phyloP scores from a whole-genome alignment of 2,797 vertebrate genomes.

The Phylloscopus collybita region DNA sequence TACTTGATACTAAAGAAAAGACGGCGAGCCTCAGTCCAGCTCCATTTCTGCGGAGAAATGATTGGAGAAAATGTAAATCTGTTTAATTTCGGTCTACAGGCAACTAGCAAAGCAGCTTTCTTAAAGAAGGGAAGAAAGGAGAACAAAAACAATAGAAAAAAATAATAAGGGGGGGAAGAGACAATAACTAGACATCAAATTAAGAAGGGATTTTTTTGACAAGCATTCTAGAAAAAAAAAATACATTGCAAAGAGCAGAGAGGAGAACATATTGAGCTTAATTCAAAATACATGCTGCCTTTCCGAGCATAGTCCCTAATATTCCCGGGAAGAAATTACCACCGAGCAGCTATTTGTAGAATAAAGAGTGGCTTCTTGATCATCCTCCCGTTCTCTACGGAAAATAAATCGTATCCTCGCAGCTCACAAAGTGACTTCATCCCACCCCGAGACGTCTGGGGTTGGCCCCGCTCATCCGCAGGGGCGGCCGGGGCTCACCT shows the following conservation, averaged over 20 bases:
- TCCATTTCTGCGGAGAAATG: constrained; percentile 40
- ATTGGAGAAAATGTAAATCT: constrained; percentile 42
- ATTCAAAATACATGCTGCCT: constrained; percentile 56
- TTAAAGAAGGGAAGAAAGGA: neutral
- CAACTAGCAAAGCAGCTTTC: neutral
- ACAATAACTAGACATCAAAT: constrained; percentile 11
- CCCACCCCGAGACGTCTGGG: neutral
- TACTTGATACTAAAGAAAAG: constrained; percentile 92
- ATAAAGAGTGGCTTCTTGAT: neutral
- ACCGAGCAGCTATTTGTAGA: neutral
- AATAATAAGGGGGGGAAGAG: neutral
- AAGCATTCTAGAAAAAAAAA: neutral
- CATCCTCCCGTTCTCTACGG: neutral
- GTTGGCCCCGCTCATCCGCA: neutral
- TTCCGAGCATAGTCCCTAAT: neutral
- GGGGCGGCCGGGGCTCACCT: neutral
- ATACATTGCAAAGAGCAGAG: neutral
- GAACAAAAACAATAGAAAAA: neutral
- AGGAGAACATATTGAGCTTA: constrained; percentile 39
- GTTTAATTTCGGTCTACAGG: constrained; percentile 36
- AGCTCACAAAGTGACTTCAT: neutral
- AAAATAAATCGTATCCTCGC: neutral
- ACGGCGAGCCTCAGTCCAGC: constrained; percentile 59
- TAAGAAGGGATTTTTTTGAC: constrained; percentile 43
- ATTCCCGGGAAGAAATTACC: neutral